These are phyloP conservation scores for Aplysia californica DNA, from an alignment of 1,140 invertebrate species.

Conservation along the genomic window DNA sequence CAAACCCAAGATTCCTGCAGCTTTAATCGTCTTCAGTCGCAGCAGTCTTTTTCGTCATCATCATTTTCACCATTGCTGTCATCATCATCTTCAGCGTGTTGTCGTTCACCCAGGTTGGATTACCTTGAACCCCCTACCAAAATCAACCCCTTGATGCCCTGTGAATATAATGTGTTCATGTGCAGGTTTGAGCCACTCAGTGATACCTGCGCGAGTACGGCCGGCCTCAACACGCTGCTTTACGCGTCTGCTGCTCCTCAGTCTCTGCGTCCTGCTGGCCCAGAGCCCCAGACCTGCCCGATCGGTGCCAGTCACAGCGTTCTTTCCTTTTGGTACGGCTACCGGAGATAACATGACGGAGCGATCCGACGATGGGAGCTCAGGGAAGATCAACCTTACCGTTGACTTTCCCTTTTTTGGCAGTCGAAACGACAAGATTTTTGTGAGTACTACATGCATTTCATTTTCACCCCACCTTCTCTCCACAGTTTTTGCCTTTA, in stretches of 20 bases:
- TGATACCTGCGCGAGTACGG: neutral
- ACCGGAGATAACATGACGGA: slow-evolving; percentile 18
- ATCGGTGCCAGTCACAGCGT: slow-evolving; percentile 9
- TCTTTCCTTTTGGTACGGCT: slow-evolving; percentile 21
- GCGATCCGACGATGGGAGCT: slow-evolving; percentile 29
- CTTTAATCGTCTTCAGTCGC: slow-evolving; percentile 9
- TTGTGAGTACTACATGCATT: slow-evolving; percentile 24
- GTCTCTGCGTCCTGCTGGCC: slow-evolving; percentile 12
- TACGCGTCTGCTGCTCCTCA: neutral
- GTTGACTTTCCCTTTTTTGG: slow-evolving; percentile 32
- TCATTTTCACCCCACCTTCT: too few relatives aligned
- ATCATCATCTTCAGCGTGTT: neutral
- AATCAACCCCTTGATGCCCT: slow-evolving; percentile 10
- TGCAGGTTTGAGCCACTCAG: slow-evolving; percentile 9
- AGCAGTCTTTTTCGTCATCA: neutral
- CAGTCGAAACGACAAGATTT: slow-evolving; percentile 33
- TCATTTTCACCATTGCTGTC: too few relatives aligned
- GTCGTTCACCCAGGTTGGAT: too few relatives aligned
- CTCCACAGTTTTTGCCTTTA: too few relatives aligned
- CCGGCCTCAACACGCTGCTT: neutral
- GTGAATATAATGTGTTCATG: slow-evolving; percentile 30
- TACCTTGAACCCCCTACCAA: slow-evolving; percentile 12
- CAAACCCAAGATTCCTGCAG: slow-evolving; percentile 2
- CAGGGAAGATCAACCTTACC: slow-evolving; percentile 25
- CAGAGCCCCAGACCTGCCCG: neutral